Conservation (phyloP, 2,113 vertebrate species). For the Upupa epops region DNA sequence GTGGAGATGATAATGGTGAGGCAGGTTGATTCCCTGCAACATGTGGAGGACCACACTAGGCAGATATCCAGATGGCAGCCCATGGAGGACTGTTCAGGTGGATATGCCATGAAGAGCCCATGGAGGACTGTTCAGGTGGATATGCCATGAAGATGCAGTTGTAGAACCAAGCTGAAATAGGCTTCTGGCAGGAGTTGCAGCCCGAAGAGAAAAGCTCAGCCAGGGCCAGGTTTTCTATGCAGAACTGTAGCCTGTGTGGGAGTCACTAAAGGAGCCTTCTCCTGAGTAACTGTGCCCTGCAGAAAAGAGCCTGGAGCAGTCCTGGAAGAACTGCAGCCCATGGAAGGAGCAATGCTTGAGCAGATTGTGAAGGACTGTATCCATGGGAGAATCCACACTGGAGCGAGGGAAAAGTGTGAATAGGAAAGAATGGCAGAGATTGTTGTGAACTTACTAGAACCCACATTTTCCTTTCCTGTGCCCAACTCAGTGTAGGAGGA, state of each 20-base stretch:
- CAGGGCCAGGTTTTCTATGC: neutral
- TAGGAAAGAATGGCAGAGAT: neutral
- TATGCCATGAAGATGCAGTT: too few relatives aligned
- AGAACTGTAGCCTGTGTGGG: neutral
- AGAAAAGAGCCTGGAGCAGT: too few relatives aligned
- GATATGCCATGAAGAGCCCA: too few relatives aligned
- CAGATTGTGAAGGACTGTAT: neutral
- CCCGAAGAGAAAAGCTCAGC: neutral
- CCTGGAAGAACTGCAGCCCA: too few relatives aligned
- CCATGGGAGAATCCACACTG: neutral
- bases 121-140: neutral
- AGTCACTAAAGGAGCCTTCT: neutral
- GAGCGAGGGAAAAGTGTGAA: neutral
- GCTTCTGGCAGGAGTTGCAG: too few relatives aligned
- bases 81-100: neutral
- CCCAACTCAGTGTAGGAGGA: neutral
- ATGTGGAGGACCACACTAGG: too few relatives aligned
- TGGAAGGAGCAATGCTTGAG: neutral
- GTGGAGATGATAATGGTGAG: neutral
- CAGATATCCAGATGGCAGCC: neutral
- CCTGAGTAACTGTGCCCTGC: neutral
- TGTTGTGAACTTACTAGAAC: neutral
- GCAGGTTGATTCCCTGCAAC: neutral
- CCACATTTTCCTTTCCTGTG: neutral
- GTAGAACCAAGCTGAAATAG: neutral